A percentile compares a stretch with the other conserved stretches of the same genome.
Conservation (phyloP, 2,888 invertebrate genomes). For the Parnassius glacialis region DNA sequence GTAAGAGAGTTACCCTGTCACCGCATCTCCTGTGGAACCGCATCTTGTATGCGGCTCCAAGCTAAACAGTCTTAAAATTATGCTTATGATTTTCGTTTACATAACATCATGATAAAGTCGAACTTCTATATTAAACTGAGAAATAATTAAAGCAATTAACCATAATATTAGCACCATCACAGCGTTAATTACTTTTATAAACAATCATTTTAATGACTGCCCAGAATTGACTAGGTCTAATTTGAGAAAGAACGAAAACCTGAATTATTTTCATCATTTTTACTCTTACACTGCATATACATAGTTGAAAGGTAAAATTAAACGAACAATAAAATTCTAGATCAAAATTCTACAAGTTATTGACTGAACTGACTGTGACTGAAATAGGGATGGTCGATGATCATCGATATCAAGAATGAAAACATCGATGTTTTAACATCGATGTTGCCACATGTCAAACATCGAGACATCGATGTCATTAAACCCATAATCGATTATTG, state of each 20-base stretch:
- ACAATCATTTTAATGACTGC: not conserved
- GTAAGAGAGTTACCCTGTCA: constrained; percentile 89
- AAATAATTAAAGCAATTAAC: not conserved
- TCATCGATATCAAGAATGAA: too few species aligned
- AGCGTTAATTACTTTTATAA: not conserved
- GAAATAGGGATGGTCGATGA: too few species aligned
- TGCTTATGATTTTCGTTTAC: not conserved
- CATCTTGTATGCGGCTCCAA: constrained; percentile 52
- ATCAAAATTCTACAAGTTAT: not conserved
- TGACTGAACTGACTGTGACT: not conserved
- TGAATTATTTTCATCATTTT: not conserved
- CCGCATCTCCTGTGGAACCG: constrained; percentile 91
- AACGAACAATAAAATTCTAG: not conserved
- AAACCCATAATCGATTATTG: too few species aligned
- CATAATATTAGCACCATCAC: constrained; percentile 5
- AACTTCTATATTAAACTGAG: not conserved
- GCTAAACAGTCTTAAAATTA: not conserved
- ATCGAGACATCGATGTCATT: too few species aligned
- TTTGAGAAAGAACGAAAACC: not conserved
- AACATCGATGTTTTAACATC: too few species aligned
- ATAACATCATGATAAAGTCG: not conserved
- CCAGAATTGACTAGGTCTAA: not conserved
- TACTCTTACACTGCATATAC: not conserved
- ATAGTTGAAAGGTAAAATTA: not conserved
- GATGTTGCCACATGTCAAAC: too few species aligned